These are phyloP conservation scores for Hucho hucho DNA, from an alignment of 2,113 vertebrate species.

Conservation along the genomic window DNA sequence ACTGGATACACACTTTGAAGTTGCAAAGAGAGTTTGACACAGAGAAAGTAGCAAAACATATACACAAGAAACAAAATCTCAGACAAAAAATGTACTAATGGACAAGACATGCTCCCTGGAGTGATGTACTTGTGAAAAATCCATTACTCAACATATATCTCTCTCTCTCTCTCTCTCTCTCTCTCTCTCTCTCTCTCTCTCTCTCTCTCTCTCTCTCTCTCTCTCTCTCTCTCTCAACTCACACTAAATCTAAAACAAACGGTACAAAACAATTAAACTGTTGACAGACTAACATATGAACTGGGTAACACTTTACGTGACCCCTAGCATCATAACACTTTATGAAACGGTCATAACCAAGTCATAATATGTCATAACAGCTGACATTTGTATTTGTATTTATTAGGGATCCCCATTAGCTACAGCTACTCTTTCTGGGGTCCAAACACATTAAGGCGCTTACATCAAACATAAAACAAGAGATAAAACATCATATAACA, in stretches of 20 bases:
- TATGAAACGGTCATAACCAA: too few relatives aligned
- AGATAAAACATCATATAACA: too few relatives aligned
- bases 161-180: not conserved
- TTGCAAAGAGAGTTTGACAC: not conserved
- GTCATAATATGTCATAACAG: too few relatives aligned
- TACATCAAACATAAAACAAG: too few relatives aligned
- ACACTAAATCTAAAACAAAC: not conserved
- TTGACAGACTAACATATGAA: constrained; percentile 18
- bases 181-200: not conserved
- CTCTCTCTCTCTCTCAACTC: too few relatives aligned
- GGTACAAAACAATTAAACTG: constrained; percentile 6
- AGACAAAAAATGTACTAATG: constrained; percentile 10
- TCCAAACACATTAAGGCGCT: too few relatives aligned
- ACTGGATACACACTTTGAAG: not conserved
- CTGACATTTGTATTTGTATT: too few relatives aligned
- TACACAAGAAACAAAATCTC: not conserved
- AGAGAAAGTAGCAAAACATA: constrained; percentile 6
- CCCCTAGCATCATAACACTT: too few relatives aligned
- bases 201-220: not conserved
- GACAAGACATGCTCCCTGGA: constrained; percentile 8
- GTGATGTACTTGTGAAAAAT: constrained; percentile 71
- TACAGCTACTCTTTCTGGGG: too few relatives aligned
- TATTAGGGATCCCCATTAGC: too few relatives aligned
- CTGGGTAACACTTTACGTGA: too few relatives aligned
- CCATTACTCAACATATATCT: constrained; percentile 67